phyloP scores from a whole-genome alignment of 2,797 vertebrate genomes.

The Vespertilio murinus region DNA sequence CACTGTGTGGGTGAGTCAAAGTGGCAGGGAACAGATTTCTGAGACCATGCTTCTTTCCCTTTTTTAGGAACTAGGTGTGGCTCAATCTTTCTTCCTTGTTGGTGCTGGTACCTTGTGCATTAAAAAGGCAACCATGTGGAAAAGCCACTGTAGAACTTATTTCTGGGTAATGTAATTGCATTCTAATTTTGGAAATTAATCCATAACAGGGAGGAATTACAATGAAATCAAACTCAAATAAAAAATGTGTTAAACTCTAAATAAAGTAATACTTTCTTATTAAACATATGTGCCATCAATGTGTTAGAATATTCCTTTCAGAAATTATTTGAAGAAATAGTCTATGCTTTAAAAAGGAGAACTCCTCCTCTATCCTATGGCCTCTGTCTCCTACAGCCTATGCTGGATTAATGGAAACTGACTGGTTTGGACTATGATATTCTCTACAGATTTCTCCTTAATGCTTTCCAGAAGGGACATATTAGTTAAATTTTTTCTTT shows the following conservation, averaged over 20 bases:
- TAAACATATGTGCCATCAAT: background rate
- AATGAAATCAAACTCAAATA: background rate
- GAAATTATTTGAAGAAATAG: background rate
- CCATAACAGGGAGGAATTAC: background rate
- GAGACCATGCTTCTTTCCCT: background rate
- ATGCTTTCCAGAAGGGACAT: background rate
- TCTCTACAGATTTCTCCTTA: background rate
- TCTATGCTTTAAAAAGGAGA: background rate
- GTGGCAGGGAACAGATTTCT: background rate
- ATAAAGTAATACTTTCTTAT: background rate
- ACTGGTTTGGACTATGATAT: background rate
- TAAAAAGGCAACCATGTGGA: background rate
- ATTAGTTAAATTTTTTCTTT: background rate
- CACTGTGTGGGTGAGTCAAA: background rate
- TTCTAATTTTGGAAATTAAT: background rate
- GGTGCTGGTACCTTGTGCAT: background rate
- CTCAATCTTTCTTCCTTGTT: background rate
- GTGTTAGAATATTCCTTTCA: background rate
- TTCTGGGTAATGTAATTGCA: background rate
- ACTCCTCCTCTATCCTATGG: background rate
- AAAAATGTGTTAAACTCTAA: background rate
- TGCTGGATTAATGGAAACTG: background rate
- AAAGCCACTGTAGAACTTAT: background rate
- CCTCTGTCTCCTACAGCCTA: background rate
- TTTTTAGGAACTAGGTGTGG: background rate